Base-by-base conservation (phyloP, 1,140 invertebrate genomes). In the Hycleus cichorii region DNA sequence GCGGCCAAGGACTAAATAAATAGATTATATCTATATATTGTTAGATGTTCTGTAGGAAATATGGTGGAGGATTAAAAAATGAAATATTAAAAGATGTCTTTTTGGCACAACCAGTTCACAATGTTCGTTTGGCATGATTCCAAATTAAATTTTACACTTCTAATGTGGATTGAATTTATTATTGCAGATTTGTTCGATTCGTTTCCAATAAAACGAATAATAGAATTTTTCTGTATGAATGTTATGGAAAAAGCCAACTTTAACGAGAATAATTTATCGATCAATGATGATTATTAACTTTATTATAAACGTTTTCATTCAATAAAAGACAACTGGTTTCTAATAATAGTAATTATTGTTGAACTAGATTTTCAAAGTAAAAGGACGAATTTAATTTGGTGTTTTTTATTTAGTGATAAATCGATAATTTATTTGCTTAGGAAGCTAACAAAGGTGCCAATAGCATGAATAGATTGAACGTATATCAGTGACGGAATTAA, bases 71-170 rank as follows among this genome's bases (percentile, higher is more conserved):
- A 53, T 53, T 53, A 53, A 53, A 53, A 48, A 62, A 32, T 59
- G 57, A 62, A 48, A 48, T 58, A 62, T 59, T 52, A 54, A 58
- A 49, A 47, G 49, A 48, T 60, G 58, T 60, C 61, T 57, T 59
- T 62, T 32, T 32, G 59, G 54, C 54, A 57, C 49, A 32, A 10
- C 32, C 53, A 45, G 53, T 49, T 54, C 47, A 55, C 18, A 32
- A 32, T 32, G 44, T 60, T 58, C 52, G 49, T 63, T 57, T 63
- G 62, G 62, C 47, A 50, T 27, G 43, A 46, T 57, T 63, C 62
- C 62, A 63, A 63, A 63, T 63, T 60, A 60, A 63, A 63, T 63
- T 63, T 63, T 63, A 63, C 62, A 63, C 62, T 59, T 59, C 57
- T 59, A 58, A 63, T 59, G 58, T 47, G 62, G 60, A 57, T 60